Base-by-base conservation (phyloP, 2,888 invertebrate genomes). In the Phytoseiulus persimilis region DNA sequence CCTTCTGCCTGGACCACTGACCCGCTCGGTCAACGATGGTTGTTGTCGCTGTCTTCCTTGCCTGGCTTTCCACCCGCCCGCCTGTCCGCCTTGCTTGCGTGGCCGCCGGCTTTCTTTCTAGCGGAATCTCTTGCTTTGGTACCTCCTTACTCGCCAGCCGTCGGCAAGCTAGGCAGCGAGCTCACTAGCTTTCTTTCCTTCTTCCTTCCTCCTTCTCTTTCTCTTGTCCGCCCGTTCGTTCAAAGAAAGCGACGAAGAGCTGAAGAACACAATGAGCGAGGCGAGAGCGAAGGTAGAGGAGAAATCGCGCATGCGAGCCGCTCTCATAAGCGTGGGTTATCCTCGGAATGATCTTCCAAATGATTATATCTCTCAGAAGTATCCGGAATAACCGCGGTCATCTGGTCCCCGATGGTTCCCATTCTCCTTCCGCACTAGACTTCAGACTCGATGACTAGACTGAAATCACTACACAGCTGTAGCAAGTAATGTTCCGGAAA, bases 1-100 rank as follows among this genome's bases (percentile, higher is more conserved):
- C 65, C 65, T 65, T 65, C 65, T 65, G 65, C 65, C 65, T 65
- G 65, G 65, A 65, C 65, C 65, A 65, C 65, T 65, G 65, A 65
- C 65, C 65, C 65, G 65, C 65, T 65, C 18, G 65, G 65, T 65
- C 65, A 65, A 65, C 65, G 14, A 23, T 65, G 5, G 65, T 65
- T 28, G 65, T 65, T 18, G 65, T 23, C 18, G 65, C 18, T 46
- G 46, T 65, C 65, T 65, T 65, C 65, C 9, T 65, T 65, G 65
- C 65, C 65, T 65, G 65, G 65, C 65, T 65, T 65, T 65, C 65
- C 65, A 18, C 23, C 65, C 65, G 65, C 28, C 65, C 65, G 65
- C 65, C 65, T 28, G 65, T 28, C 65, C 18, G 65, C 18, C 65
- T 65, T 28, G 28, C 14, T 18, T 65, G 65, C 65, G 11, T 65